These are phyloP conservation scores for Papilio elwesi DNA, from an alignment of 2,888 invertebrate species.

Conservation along the genomic window DNA sequence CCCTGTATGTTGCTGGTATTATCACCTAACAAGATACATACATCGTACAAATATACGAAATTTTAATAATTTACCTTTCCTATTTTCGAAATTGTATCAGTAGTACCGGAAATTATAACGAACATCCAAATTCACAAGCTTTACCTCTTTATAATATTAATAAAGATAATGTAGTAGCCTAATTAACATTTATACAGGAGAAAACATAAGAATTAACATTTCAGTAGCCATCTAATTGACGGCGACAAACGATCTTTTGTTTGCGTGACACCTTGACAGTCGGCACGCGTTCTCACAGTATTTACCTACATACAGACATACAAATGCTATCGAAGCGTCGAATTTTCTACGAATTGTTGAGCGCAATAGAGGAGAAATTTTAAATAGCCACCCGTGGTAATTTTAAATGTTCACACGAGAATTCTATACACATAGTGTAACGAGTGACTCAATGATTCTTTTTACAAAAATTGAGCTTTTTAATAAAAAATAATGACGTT, in stretches of 20 bases:
- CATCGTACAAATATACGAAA: too few relatives aligned
- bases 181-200: constrained; percentile 47
- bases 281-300: constrained; percentile 53
- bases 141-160: too few relatives aligned
- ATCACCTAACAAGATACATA: too few relatives aligned
- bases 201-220: constrained; percentile 53
- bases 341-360: constrained; percentile 49
- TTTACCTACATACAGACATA: constrained; percentile 25
- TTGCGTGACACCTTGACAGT: constrained; percentile 49
- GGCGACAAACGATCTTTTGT: constrained; percentile 70
- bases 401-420: constrained; percentile 46
- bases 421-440: constrained; percentile 36
- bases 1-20: too few relatives aligned
- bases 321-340: constrained; percentile 13
- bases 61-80: too few relatives aligned
- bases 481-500: background rate
- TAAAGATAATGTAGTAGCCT: too few relatives aligned
- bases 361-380: constrained; percentile 48
- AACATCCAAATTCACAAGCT: too few relatives aligned
- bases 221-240: constrained; percentile 62
- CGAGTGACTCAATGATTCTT: background rate
- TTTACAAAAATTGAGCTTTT: background rate
- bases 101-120: too few relatives aligned
- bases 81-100: too few relatives aligned
- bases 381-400: constrained; percentile 45